These are phyloP conservation scores for Mercenaria mercenaria DNA, from an alignment of 1,140 invertebrate species.

Conservation along the genomic window DNA sequence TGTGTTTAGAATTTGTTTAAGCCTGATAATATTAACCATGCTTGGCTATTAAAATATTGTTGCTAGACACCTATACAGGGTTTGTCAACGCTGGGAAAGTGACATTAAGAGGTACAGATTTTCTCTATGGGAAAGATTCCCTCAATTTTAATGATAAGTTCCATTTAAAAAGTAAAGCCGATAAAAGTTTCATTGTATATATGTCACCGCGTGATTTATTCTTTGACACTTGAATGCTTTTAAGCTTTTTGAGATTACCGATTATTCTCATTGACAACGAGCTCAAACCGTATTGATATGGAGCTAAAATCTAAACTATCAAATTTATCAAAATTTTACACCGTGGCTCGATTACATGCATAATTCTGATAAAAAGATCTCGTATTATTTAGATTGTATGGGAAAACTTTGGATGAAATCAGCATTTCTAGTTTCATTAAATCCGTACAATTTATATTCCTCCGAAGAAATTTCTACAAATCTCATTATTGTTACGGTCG, in stretches of 20 bases:
- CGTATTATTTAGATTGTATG: conserved; percentile 20
- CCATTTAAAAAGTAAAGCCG: conserved; percentile 64
- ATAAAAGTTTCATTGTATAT: conserved; percentile 62
- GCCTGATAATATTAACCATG: conserved; percentile 22
- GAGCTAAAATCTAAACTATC: conserved; percentile 31
- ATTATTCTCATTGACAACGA: conserved; percentile 64
- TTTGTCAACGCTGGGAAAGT: conserved; percentile 6
- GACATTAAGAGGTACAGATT: conserved; percentile 41
- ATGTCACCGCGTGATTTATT: conserved; percentile 62
- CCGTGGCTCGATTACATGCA: conserved; percentile 12
- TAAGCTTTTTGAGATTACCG: conserved; percentile 63
- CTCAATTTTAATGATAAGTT: conserved; percentile 53
- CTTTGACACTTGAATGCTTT: conserved; percentile 66
- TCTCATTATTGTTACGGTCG: conserved; percentile 41
- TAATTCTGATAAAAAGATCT: conserved; percentile 46
- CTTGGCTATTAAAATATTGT: conserved; percentile 43
- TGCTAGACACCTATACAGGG: conserved; percentile 34
- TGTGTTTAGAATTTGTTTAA: conserved; percentile 8
- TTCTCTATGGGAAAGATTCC: conserved; percentile 44
- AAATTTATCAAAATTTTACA: conserved; percentile 63
- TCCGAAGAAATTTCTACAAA: conserved; percentile 51
- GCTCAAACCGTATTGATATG: conserved; percentile 40
- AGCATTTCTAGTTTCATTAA: conserved; percentile 52
- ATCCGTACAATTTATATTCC: conserved; percentile 48
- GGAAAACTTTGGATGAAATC: conserved; percentile 51